Conservation (phyloP, 1,140 invertebrate genomes). For the Dryas iulia region DNA sequence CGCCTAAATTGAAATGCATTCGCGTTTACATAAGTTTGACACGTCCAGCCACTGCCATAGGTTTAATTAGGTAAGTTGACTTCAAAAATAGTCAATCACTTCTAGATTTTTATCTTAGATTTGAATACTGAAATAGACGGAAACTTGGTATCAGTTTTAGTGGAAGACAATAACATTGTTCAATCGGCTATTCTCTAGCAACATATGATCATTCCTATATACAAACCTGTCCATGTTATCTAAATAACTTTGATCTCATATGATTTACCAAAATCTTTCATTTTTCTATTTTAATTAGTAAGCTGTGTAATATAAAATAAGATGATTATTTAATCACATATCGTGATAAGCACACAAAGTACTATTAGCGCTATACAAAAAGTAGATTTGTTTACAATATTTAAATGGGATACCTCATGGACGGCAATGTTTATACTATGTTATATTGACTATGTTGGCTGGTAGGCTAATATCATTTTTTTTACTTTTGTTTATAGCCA, state of each 20-base stretch:
- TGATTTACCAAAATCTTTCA: slow-evolving; percentile 60
- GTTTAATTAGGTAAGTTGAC: slow-evolving; percentile 44
- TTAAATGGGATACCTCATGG: background rate
- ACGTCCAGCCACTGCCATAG: slow-evolving; percentile 65
- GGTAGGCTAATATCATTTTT: background rate
- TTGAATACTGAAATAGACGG: slow-evolving; percentile 4
- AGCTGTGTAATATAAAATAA: slow-evolving; percentile 14
- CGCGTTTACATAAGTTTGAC: slow-evolving; percentile 23
- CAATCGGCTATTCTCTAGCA: slow-evolving; percentile 6
- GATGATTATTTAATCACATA: slow-evolving; percentile 5
- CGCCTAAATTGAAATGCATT: slow-evolving; percentile 9
- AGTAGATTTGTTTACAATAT: background rate
- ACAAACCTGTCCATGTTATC: slow-evolving; percentile 23
- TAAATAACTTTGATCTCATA: slow-evolving; percentile 59
- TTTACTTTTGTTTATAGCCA: background rate
- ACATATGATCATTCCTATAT: slow-evolving; percentile 15
- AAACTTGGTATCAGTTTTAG: slow-evolving; percentile 6
- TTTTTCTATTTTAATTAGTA: slow-evolving; percentile 21
- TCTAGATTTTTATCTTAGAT: slow-evolving; percentile 11
- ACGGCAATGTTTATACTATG: background rate
- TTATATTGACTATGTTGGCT: background rate
- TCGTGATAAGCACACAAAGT: background rate
- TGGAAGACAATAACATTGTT: slow-evolving; percentile 36
- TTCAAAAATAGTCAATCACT: slow-evolving; percentile 7
- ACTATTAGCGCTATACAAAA: background rate